Base-by-base conservation (phyloP, 2,113 vertebrate species). In the Menidia beryllina region DNA sequence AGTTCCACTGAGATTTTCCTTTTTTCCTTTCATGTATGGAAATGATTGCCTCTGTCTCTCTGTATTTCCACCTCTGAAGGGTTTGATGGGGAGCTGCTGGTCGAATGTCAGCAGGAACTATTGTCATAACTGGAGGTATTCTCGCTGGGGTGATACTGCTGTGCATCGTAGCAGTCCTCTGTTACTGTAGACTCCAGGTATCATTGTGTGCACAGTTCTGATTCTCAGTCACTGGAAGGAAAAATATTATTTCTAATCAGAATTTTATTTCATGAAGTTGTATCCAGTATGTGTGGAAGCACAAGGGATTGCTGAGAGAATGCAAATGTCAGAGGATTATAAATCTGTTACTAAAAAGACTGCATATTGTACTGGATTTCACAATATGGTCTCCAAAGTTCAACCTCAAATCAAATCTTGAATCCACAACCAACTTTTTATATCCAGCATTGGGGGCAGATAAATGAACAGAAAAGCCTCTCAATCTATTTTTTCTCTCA, bases 61-160 rank as follows among this genome's bases (percentile, higher is more conserved):
- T 51, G 0, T 34, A n/a, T 41, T n/a, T 39, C 23, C 55, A 19
- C 13, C 43, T 38, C 25, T 54, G 43, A 88, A 96, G 96, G 95
- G 94, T 96, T 98, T 95, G 94, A 98, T 99, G 97, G 97, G 96
- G 96, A 95, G 81, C 81, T 80, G 81, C 81, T 80, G 96, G 94
- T 94, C 96, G 97, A 94, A 99, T 99, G 97, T 97, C 96, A 94
- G 97, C 97, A 62, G 97, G 97, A 96, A 98, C 96, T 65, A 95
- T 99, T 79, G 97, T 98, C 79, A 98, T 99, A 95, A 95, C 95
- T 21, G 97, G 97, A 88, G 97, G 96, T 95, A 97, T 98, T 93
- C 95, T 98, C 87, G 97, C 97, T 0, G 95, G 96, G 2, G 95
- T 96, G 83, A 99, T 99, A 90, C 95, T 98, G 77, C 94, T 98